These are phyloP conservation scores for Rambutsinella grinnellia DNA, from an alignment of 2,888 invertebrate genomes.

Conservation along the genomic window DNA sequence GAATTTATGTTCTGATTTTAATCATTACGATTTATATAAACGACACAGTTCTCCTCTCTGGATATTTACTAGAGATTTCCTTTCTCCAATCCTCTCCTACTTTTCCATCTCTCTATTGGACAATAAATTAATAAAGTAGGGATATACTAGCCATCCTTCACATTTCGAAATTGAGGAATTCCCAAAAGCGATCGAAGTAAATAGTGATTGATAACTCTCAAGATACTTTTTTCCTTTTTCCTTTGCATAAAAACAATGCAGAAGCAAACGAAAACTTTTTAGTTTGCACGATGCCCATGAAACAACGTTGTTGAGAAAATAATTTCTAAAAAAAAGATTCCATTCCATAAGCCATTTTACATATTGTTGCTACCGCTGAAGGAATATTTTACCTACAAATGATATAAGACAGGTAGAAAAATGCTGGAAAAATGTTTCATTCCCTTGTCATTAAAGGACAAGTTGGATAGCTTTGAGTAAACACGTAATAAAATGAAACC, in stretches of 20 bases:
- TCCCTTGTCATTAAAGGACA: too few species aligned
- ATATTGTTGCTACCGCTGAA: neutral
- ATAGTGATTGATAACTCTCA: constrained; percentile 66
- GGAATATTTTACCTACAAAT: neutral
- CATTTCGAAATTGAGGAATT: constrained; percentile 62
- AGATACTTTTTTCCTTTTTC: constrained; percentile 28
- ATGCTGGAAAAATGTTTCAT: too few species aligned
- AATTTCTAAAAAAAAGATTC: neutral
- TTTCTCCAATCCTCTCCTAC: constrained; percentile 38
- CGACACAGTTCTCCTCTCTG: too few species aligned
- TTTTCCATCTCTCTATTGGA: constrained; percentile 58
- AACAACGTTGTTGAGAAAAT: too few species aligned
- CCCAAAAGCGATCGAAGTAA: constrained; percentile 67
- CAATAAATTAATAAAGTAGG: constrained; percentile 67
- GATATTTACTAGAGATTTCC: too few species aligned
- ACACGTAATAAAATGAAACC: constrained; percentile 28
- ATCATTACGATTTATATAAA: too few species aligned
- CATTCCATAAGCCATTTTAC: neutral
- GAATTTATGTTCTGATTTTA: too few species aligned
- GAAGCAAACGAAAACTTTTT: neutral
- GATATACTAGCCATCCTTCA: constrained; percentile 13
- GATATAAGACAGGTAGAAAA: neutral
- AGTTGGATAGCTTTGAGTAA: too few species aligned
- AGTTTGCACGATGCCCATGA: neutral
- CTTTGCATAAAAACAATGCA: neutral